A percentile compares a stretch with the other conserved stretches of the same genome.
phyloP scores from a whole-genome alignment of 2,888 invertebrate genomes.

The Hirtodrosophila alboralis region DNA sequence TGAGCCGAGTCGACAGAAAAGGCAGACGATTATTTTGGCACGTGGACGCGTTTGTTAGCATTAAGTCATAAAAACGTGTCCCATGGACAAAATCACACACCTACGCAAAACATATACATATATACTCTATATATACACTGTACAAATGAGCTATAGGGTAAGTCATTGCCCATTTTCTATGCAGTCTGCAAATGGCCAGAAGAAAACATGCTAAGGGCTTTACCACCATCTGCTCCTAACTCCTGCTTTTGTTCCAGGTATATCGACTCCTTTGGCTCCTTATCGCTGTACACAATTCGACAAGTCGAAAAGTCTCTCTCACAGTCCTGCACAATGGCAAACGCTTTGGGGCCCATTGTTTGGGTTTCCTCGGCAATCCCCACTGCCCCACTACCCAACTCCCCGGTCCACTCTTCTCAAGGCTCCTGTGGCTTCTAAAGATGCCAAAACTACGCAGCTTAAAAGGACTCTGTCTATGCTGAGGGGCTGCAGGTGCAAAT shows the following conservation, averaged over 20 bases:
- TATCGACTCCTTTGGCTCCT: slow-evolving; percentile 69
- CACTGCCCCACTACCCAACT: too few relatives aligned
- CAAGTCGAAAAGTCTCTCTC: slow-evolving; percentile 67
- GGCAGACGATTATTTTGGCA: slow-evolving; percentile 80
- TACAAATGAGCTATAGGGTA: slow-evolving; percentile 43
- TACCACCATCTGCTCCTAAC: not conserved
- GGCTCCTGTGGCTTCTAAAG: slow-evolving; percentile 30
- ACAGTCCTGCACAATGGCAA: slow-evolving; percentile 41
- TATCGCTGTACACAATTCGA: slow-evolving; percentile 67
- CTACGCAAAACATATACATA: slow-evolving; percentile 4
- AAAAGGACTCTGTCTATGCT: slow-evolving; percentile 15
- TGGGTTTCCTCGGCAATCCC: slow-evolving; percentile 10
- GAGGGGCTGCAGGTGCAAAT: slow-evolving; percentile 11
- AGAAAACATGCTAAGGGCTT: slow-evolving; percentile 44
- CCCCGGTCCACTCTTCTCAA: too few relatives aligned
- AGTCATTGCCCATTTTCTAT: slow-evolving; percentile 59
- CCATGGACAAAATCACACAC: slow-evolving; percentile 54
- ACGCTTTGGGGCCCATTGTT: slow-evolving; percentile 55
- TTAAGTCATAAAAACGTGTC: slow-evolving; percentile 80
- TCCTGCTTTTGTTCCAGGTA: slow-evolving; percentile 35
- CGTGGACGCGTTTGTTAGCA: slow-evolving; percentile 80
- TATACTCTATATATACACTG: slow-evolving; percentile 7
- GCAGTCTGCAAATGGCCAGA: slow-evolving; percentile 56
- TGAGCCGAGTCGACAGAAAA: slow-evolving; percentile 78
- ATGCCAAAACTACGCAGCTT: slow-evolving; percentile 37